Evolutionary conservation across 1,140 invertebrate genomes (phyloP), one percentile per base, ranked within the genome.

Genomic region (Anoplolepis gracilipes): DNA sequence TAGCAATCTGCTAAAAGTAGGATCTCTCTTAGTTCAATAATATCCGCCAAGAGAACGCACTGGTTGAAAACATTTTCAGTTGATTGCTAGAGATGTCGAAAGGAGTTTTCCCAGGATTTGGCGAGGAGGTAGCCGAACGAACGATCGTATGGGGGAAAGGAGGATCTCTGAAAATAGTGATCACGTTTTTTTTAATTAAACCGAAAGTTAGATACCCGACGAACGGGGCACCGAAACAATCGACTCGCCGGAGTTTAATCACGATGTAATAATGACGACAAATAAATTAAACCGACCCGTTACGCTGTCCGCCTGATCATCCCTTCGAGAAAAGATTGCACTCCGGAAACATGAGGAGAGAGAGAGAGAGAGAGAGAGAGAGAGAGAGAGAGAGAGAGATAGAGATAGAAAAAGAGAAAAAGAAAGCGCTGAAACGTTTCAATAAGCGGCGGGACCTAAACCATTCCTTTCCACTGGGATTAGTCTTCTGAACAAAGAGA

Each of bases 121-220:
- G 76, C 25, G 42, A 61, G 42, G 28, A 65, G 36, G 62, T 62
- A 30, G 70, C 30, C 70, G 25, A n/a, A n/a, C 39, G 22, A n/a
- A n/a, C n/a, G n/a, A n/a, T n/a, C 55, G 59, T 59, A 19, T 49
- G 16, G 46, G 46, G 46, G 46, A 16, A 49, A 49, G 59, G 61
- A 61, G 69, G 88, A 85, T 73, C 79, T 78, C 88, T 89, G 85
- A 85, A 87, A 91, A 90, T 85, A 84, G 78, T 76, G 90, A 91
- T 92, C 88, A 88, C 79, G 84, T 89, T 92, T 92, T 91, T n/a
- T 92, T 92, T 91, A 92, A 92, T 92, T 92, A 91, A 91, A 92
- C 85, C 86, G 85, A 92, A 92, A 90, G 87, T 89, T 86, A 69
- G 87, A 75, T 70, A 39, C 86, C 90, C 79, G 59, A 39, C 19